Conservation (phyloP, 2,113 vertebrate genomes). For the Scophthalmus maximus region DNA sequence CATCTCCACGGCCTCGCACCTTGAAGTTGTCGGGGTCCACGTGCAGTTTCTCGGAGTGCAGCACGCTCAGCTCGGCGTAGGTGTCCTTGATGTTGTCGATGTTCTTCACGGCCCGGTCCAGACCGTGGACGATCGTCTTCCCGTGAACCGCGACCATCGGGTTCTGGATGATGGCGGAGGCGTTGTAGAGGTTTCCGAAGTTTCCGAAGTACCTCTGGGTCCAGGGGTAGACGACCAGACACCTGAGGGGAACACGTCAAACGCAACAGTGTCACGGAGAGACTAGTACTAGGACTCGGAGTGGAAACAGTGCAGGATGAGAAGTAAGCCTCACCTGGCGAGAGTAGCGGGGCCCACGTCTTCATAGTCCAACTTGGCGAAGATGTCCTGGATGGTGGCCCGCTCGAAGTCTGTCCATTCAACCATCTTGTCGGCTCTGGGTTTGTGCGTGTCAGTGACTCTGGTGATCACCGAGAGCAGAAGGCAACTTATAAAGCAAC, state of each 20-base stretch:
- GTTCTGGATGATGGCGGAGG: conserved; percentile 78
- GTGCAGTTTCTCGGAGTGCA: conserved; percentile 87
- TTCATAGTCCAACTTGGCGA: conserved; percentile 58
- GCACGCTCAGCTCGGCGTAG: conserved; percentile 80
- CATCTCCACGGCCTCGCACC: conserved; percentile 31
- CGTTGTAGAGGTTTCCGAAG: conserved; percentile 87
- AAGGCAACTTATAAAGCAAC: conserved; percentile 22
- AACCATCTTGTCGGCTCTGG: conserved; percentile 67
- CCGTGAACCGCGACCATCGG: conserved; percentile 82
- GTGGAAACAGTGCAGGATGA: too few species aligned
- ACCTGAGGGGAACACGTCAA: conserved; percentile 39
- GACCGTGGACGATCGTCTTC: conserved; percentile 72
- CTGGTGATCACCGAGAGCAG: not conserved
- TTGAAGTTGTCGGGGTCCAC: conserved; percentile 85
- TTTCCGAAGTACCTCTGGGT: conserved; percentile 78
- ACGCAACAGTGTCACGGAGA: too few species aligned
- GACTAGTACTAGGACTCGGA: too few species aligned
- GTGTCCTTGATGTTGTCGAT: conserved; percentile 83
- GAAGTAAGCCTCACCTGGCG: conserved; percentile 22
- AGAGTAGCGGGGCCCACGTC: conserved; percentile 50
- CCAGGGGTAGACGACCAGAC: conserved; percentile 87
- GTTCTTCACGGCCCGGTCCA: conserved; percentile 83
- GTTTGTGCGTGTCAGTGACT: not conserved
- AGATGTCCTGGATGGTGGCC: conserved; percentile 62
- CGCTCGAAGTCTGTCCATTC: conserved; percentile 76